Percentiles rank a stretch among this genome's conserved stretches.
Conservation (phyloP, 2,888 invertebrate genomes). For the Pristionchus japonicus region DNA sequence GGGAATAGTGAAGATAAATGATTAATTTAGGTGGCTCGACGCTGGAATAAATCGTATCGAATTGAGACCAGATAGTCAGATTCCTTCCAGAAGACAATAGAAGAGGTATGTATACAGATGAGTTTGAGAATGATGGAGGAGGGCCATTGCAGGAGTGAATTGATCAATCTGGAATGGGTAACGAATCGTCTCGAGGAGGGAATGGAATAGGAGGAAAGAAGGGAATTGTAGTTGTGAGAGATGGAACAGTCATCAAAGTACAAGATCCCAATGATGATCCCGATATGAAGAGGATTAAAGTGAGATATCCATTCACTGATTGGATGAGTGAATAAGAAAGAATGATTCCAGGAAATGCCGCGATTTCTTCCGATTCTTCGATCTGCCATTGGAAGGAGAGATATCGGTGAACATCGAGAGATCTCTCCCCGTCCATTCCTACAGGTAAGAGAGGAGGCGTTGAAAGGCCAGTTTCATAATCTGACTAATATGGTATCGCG, state of each 20-base stretch:
- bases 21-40: conserved; percentile 52
- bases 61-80: conserved; percentile 51
- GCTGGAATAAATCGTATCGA: conserved; percentile 59
- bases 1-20: no score
- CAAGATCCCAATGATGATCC: conserved; percentile 52
- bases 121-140: not conserved
- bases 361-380: conserved; percentile 63
- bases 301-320: not conserved
- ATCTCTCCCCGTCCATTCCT: conserved; percentile 39
- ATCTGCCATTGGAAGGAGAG: conserved; percentile 45
- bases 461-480: no score
- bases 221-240: conserved; percentile 44
- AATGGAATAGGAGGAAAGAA: conserved; percentile 42
- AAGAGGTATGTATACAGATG: not conserved
- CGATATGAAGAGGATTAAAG: conserved; percentile 50
- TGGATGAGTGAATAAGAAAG: not conserved
- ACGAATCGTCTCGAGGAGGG: conserved; percentile 33
- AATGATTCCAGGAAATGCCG: conserved; percentile 58
- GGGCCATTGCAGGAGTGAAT: not conserved
- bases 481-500: not conserved
- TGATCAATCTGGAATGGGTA: not conserved
- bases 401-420: not conserved
- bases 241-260: not conserved
- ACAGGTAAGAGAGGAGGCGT: not conserved
- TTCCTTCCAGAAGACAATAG: conserved; percentile 13